A percentile compares a stretch with the other conserved stretches of the same genome.
Evolutionary conservation across 1,140 invertebrate species (phyloP).

Genomic region (Habropoda laboriosa): DNA sequence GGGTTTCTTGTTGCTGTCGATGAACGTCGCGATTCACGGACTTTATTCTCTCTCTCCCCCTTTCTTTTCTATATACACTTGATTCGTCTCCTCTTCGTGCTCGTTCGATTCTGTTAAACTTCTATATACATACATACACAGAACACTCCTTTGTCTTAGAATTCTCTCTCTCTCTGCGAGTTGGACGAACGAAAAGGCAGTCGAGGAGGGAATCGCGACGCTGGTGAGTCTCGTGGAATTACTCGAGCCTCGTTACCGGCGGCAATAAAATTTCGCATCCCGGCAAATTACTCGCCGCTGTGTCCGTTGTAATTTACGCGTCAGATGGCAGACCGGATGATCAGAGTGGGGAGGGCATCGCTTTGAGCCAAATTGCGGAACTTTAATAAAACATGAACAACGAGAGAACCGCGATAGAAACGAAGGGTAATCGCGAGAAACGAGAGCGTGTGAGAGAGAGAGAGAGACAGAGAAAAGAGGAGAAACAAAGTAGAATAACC

Average conservation of each 20-base stretch:
- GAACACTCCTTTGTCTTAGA: background rate
- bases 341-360: background rate
- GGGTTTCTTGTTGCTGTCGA: background rate
- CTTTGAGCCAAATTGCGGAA: slow-evolving; percentile 27
- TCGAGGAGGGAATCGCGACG: background rate
- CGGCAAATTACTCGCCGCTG: slow-evolving; percentile 25
- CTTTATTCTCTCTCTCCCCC: background rate
- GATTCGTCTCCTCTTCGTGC: background rate
- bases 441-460: slow-evolving; percentile 4
- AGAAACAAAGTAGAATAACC: no score
- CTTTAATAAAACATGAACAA: slow-evolving; percentile 37
- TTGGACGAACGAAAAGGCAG: no score
- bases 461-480: background rate
- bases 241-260: slow-evolving; percentile 21
- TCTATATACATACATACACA: no score
- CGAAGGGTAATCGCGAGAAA: background rate
- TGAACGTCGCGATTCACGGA: no score
- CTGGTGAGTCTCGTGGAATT: slow-evolving; percentile 6
- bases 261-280: slow-evolving; percentile 35
- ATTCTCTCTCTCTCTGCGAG: background rate
- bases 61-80: background rate
- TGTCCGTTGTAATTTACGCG: slow-evolving; percentile 34
- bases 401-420: background rate
- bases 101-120: no score
- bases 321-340: slow-evolving; percentile 28